phyloP scores from a whole-genome alignment of 2,888 invertebrate species.

The Nymphalis polychloros region DNA sequence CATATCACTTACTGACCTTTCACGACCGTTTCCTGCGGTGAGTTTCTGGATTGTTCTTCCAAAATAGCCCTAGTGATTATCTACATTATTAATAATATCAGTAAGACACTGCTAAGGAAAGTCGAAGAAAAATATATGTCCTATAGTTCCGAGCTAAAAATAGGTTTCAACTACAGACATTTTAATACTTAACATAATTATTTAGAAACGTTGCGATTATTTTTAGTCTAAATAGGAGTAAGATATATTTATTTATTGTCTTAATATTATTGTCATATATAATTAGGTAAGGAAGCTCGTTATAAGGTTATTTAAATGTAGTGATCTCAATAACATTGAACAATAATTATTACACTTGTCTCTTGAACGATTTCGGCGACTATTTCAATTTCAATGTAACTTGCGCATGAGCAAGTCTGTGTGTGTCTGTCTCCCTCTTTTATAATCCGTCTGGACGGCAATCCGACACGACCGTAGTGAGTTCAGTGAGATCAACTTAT shows the following conservation, averaged over 20 bases:
- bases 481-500: no score
- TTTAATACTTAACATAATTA: not conserved
- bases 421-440: no score
- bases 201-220: not conserved
- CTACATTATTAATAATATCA: no score
- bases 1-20: no score
- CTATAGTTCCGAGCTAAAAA: conserved; percentile 1
- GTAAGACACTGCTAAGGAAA: not conserved
- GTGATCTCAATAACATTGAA: conserved; percentile 24
- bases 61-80: no score
- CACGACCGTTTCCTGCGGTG: no score
- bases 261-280: conserved; percentile 66
- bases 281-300: conserved; percentile 72
- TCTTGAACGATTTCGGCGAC: no score
- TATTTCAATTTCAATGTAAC: no score
- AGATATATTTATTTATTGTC: conserved; percentile 55
- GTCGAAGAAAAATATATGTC: not conserved
- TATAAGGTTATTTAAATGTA: conserved; percentile 36
- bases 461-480: no score
- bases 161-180: conserved; percentile 1
- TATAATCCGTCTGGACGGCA: no score
- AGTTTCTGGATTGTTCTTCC: no score
- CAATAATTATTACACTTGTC: not conserved
- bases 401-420: no score
- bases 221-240: conserved; percentile 20